Base-by-base conservation (phyloP, 2,888 invertebrate species). In the Pyrrhia umbra region DNA sequence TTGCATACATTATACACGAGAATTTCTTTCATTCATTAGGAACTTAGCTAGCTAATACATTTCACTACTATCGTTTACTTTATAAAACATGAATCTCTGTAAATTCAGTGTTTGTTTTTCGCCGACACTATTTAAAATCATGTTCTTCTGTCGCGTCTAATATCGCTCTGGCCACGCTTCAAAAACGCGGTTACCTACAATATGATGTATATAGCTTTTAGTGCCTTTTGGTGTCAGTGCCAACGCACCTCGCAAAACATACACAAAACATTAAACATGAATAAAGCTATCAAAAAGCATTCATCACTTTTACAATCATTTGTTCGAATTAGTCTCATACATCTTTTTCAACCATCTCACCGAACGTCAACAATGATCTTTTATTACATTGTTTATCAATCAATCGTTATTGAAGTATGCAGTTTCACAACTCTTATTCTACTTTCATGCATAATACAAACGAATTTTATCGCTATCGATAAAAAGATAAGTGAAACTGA, bases 1-100 rank as follows among this genome's bases (percentile, higher is more conserved):
- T 72, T 72, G 43, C 70, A 49, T 52, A 64, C 42, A 69, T 71
- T 47, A 55, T 15, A 52, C 18, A 45, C 10, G 34, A 42, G 25
- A 47, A 46, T 72, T 70, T 70, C 54, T 46, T 71, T 72, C 72
- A 72, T 69, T 65, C 49, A 66, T 46, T 52, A 46, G 69, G 8
- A 21, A 39, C 2, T 15, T 69, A 58, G n/a, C n/a, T n/a, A n/a
- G n/a, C n/a, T n/a, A n/a, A n/a, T n/a, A n/a, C n/a, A n/a, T n/a
- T n/a, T n/a, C n/a, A n/a, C n/a, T n/a, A n/a, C n/a, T n/a, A n/a
- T n/a, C n/a, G n/a, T n/a, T n/a, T n/a, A n/a, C n/a, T n/a, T n/a
- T n/a, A n/a, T n/a, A n/a, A n/a, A n/a, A n/a, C n/a, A n/a, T n/a
- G n/a, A n/a, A n/a, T n/a, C n/a, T n/a, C n/a, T n/a, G n/a, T n/a